phyloP scores from a whole-genome alignment of 1,140 invertebrate genomes.

The Papilio machaon region DNA sequence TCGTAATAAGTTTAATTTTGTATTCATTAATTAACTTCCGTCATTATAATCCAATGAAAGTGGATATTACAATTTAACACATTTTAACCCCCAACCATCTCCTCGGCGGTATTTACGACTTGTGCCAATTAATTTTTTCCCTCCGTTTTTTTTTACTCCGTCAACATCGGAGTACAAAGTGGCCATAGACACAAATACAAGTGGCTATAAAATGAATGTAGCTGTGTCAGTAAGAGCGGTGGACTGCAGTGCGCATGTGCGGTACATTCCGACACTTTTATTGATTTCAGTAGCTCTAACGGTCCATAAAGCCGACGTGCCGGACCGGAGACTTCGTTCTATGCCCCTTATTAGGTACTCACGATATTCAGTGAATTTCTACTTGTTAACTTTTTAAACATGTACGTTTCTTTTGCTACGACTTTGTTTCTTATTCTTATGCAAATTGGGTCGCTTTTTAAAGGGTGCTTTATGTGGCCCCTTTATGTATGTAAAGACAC shows the following conservation, averaged over 20 bases:
- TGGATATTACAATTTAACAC: not conserved
- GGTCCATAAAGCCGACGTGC: conserved; percentile 79
- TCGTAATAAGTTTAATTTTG: not conserved
- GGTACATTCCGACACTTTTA: conserved; percentile 84
- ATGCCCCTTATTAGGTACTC: conserved; percentile 80
- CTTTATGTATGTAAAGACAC: not conserved
- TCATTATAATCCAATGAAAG: not conserved
- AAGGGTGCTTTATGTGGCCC: not conserved
- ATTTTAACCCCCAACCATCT: not conserved
- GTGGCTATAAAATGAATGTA: conserved; percentile 81
- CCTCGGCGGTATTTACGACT: not conserved
- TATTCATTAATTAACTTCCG: not conserved
- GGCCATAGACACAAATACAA: conserved; percentile 81
- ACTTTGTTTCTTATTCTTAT: conserved; percentile 41
- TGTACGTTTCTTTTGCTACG: conserved; percentile 32
- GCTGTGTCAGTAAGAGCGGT: conserved; percentile 74
- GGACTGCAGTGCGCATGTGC: conserved; percentile 79
- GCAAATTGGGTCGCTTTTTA: conserved; percentile 29
- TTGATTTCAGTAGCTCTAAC: conserved; percentile 86
- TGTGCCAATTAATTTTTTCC: conserved; percentile 68
- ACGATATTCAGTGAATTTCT: conserved; percentile 64
- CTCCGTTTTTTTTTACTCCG: conserved; percentile 67
- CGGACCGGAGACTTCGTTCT: conserved; percentile 72
- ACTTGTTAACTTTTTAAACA: conserved; percentile 76
- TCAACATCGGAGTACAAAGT: conserved; percentile 78